Evolutionary conservation across 2,797 vertebrate genomes (phyloP), one percentile per base, ranked within the genome.

Genomic region (Benthosema pterotum): DNA sequence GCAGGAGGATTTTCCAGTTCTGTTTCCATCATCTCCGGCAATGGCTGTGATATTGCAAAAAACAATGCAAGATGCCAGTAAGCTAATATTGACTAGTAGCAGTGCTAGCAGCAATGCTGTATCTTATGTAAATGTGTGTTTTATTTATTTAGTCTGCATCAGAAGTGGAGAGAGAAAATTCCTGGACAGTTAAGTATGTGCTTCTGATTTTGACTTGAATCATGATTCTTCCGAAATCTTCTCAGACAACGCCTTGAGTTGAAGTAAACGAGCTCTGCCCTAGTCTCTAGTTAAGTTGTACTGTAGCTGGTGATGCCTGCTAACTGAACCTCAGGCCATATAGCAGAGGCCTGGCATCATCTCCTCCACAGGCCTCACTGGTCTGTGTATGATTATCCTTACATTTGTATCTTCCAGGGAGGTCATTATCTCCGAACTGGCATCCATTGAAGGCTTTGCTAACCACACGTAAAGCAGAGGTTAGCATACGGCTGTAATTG

Each of bases 401-500:
- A 73, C 74, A 75, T 83, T 79, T 84, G 79, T 80, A 67, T 80
- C 63, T 78, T 77, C 68, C 65, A 78, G 65, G 55, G 65, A 84
- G 78, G 85, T 87, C 72, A 74, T 88, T 87, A 85, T 89, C 79
- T 83, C 67, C 75, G 56, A 80, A 55, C 3, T 62, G 78, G 77
- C 82, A 78, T 78, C 80, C 64, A 74, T 67, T 78, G 62, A 83
- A 84, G 79, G 67, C 75, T 79, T 74, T 72, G 64, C 60, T 70
- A 79, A 84, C 82, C 84, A 79, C 87, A 75, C 54, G 52, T 78
- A 87, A 80, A 82, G 71, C 84, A 79, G 84, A 84, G 84, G 86
- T 91, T 86, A 79, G 81, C 81, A 79, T 75, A 78, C 70, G 69
- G 67, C 82, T 88, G 80, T 89, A 89, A 92, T 88, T 89, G 79